Percentiles rank a stretch among this genome's conserved stretches.
Evolutionary conservation across 2,797 vertebrate species (phyloP).

Genomic region (Enteromius trimaculatus): DNA sequence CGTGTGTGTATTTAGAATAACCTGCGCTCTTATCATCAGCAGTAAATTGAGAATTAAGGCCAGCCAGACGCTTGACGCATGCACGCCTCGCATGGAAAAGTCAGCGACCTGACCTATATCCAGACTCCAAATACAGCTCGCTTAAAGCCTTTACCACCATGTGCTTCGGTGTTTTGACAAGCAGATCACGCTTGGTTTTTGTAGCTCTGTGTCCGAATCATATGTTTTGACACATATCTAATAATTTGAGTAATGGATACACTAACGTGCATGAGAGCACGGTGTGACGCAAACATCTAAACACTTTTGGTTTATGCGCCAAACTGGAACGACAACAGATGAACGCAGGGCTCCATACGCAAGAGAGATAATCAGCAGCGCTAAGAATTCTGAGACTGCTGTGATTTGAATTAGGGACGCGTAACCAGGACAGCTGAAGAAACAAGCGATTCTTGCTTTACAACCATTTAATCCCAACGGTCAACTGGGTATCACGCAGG

Average conservation of each 20-base stretch:
- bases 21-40: slow-evolving; percentile 29
- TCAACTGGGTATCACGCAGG: slow-evolving; percentile 39
- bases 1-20: not conserved
- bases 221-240: not conserved
- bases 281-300: not conserved
- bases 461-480: slow-evolving; percentile 50
- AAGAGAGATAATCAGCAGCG: slow-evolving; percentile 36
- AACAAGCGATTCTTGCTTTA: slow-evolving; percentile 45
- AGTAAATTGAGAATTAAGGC: slow-evolving; percentile 51
- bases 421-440: slow-evolving; percentile 47
- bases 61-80: slow-evolving; percentile 44
- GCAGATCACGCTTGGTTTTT: not conserved
- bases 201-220: slow-evolving; percentile 6
- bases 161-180: slow-evolving; percentile 21
- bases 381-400: slow-evolving; percentile 25
- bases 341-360: not conserved
- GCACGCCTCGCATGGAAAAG: slow-evolving; percentile 27
- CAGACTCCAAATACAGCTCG: slow-evolving; percentile 20
- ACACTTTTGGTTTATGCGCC: not conserved
- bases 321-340: not conserved
- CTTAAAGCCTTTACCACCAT: slow-evolving; percentile 9
- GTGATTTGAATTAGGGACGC: slow-evolving; percentile 46
- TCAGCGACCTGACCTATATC: slow-evolving; percentile 51
- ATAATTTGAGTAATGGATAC: not conserved
- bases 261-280: not conserved